phyloP scores from a whole-genome alignment of 2,113 vertebrate species.

The Megaceryle torquata region DNA sequence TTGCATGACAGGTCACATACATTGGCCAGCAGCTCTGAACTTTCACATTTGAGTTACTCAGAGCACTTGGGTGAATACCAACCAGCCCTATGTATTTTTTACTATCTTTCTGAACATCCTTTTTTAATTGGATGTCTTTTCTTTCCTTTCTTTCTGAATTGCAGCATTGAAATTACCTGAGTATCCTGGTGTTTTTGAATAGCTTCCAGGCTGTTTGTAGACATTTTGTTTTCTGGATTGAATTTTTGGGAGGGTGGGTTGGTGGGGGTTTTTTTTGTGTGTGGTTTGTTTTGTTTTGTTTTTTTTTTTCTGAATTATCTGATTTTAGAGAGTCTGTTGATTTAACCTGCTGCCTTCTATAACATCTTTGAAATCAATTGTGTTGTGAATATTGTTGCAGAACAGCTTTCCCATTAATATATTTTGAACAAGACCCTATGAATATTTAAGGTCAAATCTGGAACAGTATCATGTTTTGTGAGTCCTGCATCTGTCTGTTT shows the following conservation, averaged over 20 bases:
- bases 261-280: neutral
- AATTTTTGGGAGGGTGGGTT: neutral
- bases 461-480: neutral
- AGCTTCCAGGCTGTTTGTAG: neutral
- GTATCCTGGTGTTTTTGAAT: neutral
- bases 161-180: neutral
- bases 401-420: neutral
- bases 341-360: neutral
- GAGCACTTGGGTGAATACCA: neutral
- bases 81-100: neutral
- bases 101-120: neutral
- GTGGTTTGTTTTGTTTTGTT: neutral
- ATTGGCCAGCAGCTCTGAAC: neutral
- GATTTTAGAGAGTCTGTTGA: neutral
- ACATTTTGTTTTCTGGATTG: neutral
- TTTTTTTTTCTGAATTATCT: neutral
- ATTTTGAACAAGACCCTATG: neutral
- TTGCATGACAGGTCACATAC: neutral
- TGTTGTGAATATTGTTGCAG: neutral
- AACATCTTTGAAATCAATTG: neutral
- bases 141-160: neutral
- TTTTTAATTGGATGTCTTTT: neutral
- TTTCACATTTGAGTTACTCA: neutral
- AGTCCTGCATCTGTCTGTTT: neutral
- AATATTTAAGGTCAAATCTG: neutral